Evolutionary conservation across 2,113 vertebrate species (phyloP).

Genomic region (Aspidoscelis tigris): DNA sequence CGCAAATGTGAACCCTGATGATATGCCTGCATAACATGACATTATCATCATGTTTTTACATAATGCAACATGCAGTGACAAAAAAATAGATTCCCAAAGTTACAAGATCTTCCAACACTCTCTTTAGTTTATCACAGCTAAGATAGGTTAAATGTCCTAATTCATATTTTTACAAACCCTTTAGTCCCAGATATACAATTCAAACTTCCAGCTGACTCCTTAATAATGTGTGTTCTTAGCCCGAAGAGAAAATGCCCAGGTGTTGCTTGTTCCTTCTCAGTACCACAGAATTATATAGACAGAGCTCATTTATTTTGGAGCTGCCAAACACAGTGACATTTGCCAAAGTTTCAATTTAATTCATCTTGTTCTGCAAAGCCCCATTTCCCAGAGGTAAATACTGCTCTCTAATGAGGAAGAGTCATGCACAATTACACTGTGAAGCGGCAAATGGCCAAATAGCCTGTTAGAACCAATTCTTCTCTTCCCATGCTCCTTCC

Average conservation of each 20-base stretch:
- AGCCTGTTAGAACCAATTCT: conserved; percentile 41
- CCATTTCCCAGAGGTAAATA: conserved; percentile 62
- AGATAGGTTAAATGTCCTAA: not conserved
- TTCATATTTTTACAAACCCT: conserved; percentile 14
- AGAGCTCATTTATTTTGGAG: conserved; percentile 49
- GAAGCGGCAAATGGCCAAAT: conserved; percentile 59
- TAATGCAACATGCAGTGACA: conserved; percentile 1
- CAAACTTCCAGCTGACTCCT: not conserved
- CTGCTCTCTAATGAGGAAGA: conserved; percentile 59
- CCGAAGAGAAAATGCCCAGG: not conserved
- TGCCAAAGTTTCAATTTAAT: conserved; percentile 64
- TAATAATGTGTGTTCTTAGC: not conserved
- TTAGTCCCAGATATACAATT: not conserved
- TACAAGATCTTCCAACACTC: not conserved
- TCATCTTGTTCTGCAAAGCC: conserved; percentile 51
- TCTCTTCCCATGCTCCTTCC: not conserved
- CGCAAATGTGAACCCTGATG: conserved; percentile 42
- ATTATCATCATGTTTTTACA: not conserved
- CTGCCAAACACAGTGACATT: conserved; percentile 56
- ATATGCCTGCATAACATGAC: conserved; percentile 3
- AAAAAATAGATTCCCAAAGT: fast-evolving
- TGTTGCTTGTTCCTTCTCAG: conserved; percentile 21
- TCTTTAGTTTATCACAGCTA: fast-evolving
- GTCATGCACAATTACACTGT: conserved; percentile 43
- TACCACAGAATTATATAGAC: not conserved